Conservation (phyloP, 2,888 invertebrate species). For the Spodoptera picta region DNA sequence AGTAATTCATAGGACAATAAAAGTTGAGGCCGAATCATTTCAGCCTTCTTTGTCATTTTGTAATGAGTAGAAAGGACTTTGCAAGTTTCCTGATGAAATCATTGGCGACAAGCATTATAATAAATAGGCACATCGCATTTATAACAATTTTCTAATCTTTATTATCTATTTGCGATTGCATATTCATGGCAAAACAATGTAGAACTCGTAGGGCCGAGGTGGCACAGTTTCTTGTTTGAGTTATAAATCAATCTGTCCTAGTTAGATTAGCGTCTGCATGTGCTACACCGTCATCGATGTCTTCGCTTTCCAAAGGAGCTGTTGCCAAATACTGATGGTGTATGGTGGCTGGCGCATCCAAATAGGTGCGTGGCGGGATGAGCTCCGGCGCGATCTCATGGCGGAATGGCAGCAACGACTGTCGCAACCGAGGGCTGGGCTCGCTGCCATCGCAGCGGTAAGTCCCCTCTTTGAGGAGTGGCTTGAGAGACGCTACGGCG, state of each 20-base stretch:
- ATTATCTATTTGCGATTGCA: constrained; percentile 70
- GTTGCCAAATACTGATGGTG: constrained; percentile 78
- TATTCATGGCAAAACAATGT: constrained; percentile 83
- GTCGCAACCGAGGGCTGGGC: too few species aligned
- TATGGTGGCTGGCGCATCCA: constrained; percentile 61
- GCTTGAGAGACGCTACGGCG: too few species aligned
- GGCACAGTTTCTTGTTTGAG: constrained; percentile 85
- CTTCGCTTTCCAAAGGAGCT: constrained; percentile 79
- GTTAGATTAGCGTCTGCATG: constrained; percentile 82
- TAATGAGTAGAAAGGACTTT: constrained; percentile 42
- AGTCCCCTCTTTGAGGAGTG: too few species aligned
- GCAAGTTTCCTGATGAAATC: constrained; percentile 39
- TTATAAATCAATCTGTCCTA: constrained; percentile 85
- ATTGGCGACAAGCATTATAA: constrained; percentile 17
- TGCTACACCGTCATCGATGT: constrained; percentile 74
- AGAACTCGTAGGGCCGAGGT: constrained; percentile 82
- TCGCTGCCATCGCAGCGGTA: too few species aligned
- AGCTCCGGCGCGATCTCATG: too few species aligned
- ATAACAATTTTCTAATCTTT: constrained; percentile 48
- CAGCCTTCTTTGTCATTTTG: constrained; percentile 50
- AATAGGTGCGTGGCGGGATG: too few species aligned
- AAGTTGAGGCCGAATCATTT: constrained; percentile 76
- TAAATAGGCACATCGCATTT: constrained; percentile 8
- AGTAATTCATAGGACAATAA: constrained; percentile 83
- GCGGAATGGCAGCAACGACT: too few species aligned